These are phyloP conservation scores for Silvanus unidentatus DNA, from an alignment of 2,888 invertebrate species.

Conservation along the genomic window DNA sequence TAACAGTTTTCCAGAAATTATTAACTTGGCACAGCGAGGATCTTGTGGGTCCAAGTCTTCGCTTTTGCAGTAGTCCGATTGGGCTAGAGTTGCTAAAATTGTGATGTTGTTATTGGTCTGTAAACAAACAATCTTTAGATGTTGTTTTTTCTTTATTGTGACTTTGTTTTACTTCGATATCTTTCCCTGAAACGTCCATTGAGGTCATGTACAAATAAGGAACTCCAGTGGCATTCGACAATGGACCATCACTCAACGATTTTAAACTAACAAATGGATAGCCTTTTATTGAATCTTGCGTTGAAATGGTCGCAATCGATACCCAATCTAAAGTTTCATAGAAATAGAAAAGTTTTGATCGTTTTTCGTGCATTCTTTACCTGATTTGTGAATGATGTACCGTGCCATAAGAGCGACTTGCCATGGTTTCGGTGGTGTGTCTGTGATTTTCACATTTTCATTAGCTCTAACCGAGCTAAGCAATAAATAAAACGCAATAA, in stretches of 20 bases:
- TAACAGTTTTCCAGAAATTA: constrained; percentile 61
- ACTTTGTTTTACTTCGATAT: constrained; percentile 52
- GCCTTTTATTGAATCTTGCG: constrained; percentile 52
- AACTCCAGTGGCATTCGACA: constrained; percentile 61
- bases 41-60: constrained; percentile 67
- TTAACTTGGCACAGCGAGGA: constrained; percentile 68
- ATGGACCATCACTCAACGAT: constrained; percentile 65
- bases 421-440: constrained; percentile 55
- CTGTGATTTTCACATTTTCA: no score
- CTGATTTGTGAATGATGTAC: constrained; percentile 64
- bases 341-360: no score
- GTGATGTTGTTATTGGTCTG: constrained; percentile 61
- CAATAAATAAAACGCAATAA: no score
- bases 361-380: constrained; percentile 43
- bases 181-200: constrained; percentile 62
- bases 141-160: no score
- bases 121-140: constrained; percentile 22
- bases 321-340: constrained; percentile 71
- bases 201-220: constrained; percentile 71
- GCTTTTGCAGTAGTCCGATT: constrained; percentile 59
- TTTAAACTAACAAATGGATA: constrained; percentile 66
- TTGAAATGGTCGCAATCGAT: constrained; percentile 64
- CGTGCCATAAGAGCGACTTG: constrained; percentile 63
- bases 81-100: constrained; percentile 62
- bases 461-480: no score